Conservation (phyloP, 1,140 invertebrate species). For the Phymastichus coffea region DNA sequence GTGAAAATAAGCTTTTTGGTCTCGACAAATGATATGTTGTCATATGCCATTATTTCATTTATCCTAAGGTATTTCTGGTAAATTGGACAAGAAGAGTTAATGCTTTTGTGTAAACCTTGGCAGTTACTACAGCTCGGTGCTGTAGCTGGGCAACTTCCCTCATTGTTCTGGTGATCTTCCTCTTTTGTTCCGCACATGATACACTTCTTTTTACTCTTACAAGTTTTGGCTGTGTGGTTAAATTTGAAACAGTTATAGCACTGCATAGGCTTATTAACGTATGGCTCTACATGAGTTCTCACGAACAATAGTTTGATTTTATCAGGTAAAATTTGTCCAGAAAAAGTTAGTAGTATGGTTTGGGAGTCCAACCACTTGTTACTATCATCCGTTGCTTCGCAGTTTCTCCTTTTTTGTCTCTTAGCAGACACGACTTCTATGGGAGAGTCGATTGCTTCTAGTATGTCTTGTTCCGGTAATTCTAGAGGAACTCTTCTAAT, state of each 20-base stretch:
- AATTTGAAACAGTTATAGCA: constrained; percentile 25
- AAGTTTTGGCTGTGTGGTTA: constrained; percentile 18
- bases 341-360: constrained; percentile 17
- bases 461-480: too few species aligned
- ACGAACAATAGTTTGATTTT: constrained; percentile 17
- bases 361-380: constrained; percentile 13
- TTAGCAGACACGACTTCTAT: background rate
- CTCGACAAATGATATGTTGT: constrained; percentile 26
- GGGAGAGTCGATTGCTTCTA: background rate
- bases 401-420: constrained; percentile 14
- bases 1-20: constrained; percentile 11
- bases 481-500: too few species aligned
- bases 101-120: constrained; percentile 17
- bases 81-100: background rate
- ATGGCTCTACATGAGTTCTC: constrained; percentile 15
- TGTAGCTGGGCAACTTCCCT: too few species aligned
- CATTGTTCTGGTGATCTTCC: too few species aligned
- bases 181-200: constrained; percentile 13
- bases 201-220: constrained; percentile 17
- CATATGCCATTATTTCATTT: constrained; percentile 19
- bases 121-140: constrained; percentile 27
- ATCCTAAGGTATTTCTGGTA: constrained; percentile 9
- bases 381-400: background rate
- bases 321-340: background rate
- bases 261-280: constrained; percentile 21